These are phyloP conservation scores for Drosophila silvestris DNA, from an alignment of 2,888 invertebrate genomes.

Conservation along the genomic window DNA sequence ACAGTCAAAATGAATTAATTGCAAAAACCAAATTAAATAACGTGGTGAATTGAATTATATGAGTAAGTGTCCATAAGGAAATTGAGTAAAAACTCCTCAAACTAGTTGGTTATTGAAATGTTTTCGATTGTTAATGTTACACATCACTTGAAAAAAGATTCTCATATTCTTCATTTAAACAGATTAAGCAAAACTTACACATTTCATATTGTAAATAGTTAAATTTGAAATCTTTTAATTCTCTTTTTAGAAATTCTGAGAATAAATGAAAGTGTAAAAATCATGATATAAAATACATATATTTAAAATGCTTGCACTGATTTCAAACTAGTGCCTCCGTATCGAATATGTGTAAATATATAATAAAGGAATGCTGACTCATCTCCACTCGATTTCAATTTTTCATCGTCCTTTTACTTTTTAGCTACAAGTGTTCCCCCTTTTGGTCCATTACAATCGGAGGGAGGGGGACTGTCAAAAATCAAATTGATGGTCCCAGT, in stretches of 20 bases:
- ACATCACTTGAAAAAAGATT: not conserved
- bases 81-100: not conserved
- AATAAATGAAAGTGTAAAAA: not conserved
- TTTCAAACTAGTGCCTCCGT: not conserved
- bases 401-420: slow-evolving; percentile 13
- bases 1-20: slow-evolving; percentile 4
- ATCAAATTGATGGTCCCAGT: slow-evolving; percentile 69
- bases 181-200: not conserved
- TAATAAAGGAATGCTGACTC: slow-evolving; percentile 24
- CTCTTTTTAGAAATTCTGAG: not conserved
- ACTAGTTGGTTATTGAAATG: not conserved
- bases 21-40: slow-evolving; percentile 8
- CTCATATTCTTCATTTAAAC: not conserved
- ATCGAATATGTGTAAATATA: slow-evolving; percentile 2
- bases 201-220: not conserved
- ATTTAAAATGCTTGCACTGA: not conserved
- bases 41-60: not conserved
- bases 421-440: slow-evolving; percentile 37
- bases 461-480: slow-evolving; percentile 54
- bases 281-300: not conserved
- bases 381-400: slow-evolving; percentile 21
- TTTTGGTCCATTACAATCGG: slow-evolving; percentile 15
- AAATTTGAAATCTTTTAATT: not conserved
- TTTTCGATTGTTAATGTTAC: not conserved
- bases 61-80: not conserved